phyloP scores from a whole-genome alignment of 2,113 vertebrate species.

The Pholis gunnellus region DNA sequence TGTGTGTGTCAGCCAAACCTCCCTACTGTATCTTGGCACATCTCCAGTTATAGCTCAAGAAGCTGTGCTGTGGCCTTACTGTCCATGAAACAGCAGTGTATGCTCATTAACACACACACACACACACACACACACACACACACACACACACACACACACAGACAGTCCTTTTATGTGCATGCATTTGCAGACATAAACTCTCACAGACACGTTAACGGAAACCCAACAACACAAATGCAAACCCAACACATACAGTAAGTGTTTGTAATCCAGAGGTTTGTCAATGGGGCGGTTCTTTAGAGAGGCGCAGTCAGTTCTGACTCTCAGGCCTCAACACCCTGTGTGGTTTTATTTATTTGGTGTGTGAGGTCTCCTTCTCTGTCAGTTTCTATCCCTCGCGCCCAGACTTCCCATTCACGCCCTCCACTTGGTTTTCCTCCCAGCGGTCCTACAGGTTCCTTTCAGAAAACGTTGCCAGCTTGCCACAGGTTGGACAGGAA shows the following conservation, averaged over 20 bases:
- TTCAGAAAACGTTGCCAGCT: conserved; percentile 55
- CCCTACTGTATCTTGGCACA: conserved; percentile 1
- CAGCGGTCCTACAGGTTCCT: conserved; percentile 53
- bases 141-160: conserved; percentile 4
- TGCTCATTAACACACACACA: conserved; percentile 7
- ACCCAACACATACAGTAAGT: background rate
- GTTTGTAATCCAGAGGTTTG: conserved; percentile 5
- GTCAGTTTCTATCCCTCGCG: conserved; percentile 20
- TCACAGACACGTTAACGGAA: background rate
- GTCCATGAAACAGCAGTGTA: conserved; percentile 9
- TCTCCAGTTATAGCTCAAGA: conserved; percentile 39
- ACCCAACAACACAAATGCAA: conserved; percentile 17
- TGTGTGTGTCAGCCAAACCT: conserved; percentile 9
- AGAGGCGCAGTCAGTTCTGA: conserved; percentile 24
- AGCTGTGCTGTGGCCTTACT: conserved; percentile 23
- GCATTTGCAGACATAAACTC: conserved; percentile 10
- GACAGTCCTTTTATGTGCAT: conserved; percentile 1
- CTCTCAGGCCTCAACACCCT: conserved; percentile 33
- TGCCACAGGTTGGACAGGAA: conserved; percentile 73
- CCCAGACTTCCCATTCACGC: conserved; percentile 57
- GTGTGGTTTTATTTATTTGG: conserved; percentile 43
- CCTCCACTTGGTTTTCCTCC: conserved; percentile 43
- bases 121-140: background rate
- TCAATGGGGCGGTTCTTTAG: conserved; percentile 16
- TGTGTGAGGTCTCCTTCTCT: conserved; percentile 42